Evolutionary conservation across 1,140 invertebrate species (phyloP).

Genomic region (Panagrolaimus sp.): DNA sequence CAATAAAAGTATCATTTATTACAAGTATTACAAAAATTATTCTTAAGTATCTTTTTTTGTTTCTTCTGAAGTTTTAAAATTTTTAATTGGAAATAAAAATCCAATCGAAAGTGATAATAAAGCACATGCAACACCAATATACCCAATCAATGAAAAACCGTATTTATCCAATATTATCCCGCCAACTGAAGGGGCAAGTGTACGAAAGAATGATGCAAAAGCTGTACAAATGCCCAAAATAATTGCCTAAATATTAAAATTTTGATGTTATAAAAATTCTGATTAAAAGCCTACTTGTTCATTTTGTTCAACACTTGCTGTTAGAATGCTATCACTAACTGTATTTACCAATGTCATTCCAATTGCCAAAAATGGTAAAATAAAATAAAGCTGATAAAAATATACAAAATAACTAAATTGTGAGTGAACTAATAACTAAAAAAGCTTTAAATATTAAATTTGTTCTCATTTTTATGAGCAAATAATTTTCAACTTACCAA

Average conservation of each 20-base stretch:
- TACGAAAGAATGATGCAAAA: not conserved
- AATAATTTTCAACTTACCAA: not conserved
- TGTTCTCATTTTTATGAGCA: no score
- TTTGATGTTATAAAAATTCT: not conserved
- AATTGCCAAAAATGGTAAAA: not conserved
- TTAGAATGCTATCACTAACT: conserved; percentile 8
- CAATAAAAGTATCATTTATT: no score
- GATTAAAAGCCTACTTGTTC: not conserved
- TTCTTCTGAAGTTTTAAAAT: not conserved
- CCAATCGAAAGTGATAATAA: not conserved
- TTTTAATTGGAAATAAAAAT: not conserved
- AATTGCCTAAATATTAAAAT: not conserved
- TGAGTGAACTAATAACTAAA: not conserved
- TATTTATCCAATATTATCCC: not conserved
- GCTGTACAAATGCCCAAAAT: conserved; percentile 1
- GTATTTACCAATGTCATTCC: conserved; percentile 11
- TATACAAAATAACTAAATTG: not conserved
- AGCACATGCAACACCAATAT: not conserved
- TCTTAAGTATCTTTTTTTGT: not conserved
- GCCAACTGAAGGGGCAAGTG: not conserved
- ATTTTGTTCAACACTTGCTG: not conserved
- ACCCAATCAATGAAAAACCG: conserved; percentile 1
- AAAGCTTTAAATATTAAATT: not conserved
- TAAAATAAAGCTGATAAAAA: not conserved
- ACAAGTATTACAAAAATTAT: not conserved